Evolutionary conservation across 2,888 invertebrate genomes (phyloP), one percentile per base, ranked within the genome.

Genomic region (Nasonia oneida): DNA sequence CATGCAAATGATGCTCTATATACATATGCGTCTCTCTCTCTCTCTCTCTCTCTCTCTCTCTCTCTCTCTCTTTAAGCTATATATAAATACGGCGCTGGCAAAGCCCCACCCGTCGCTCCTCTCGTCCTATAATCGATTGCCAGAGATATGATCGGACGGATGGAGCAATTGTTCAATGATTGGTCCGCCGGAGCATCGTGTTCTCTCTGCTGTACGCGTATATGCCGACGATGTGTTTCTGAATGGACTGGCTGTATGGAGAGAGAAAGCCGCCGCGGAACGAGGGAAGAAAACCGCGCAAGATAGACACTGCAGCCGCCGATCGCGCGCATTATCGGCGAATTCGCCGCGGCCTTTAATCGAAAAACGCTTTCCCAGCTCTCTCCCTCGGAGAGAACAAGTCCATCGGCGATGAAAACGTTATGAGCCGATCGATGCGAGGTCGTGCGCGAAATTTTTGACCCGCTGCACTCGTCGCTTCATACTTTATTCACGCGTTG

Each of bases 61-160:
- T 14, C 14, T 50, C 50, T 50, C 50, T 53, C 50, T 53, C 1
- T 14, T 8, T 8, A 1, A 42, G 42, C 42, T 47, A 47, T 47
- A 57, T 57, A 57, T 57, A 18, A 57, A n/a, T 57, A 57, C n/a
- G 6, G 57, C 57, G 57, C 57, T 57, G 2, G 47, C 12, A 0
- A n/a, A 12, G 67, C 67, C 67, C 67, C 67, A 67, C 67, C 67
- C 67, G 29, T 0, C 2, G 29, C 12, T n/a, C 57, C 15, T n/a
- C 57, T 57, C 57, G 29, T 57, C 57, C 67, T 67, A 67, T 67
- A 67, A 67, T 67, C 67, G 67, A 67, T 67, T 29, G 67, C 67
- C 33, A 61, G 67, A 67, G 67, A 67, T 67, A 67, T 67, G 67
- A 67, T 67, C 67, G 33, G 67, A 10, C 67, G 67, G 67, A 67